These are phyloP conservation scores for Halcyon badia DNA, from an alignment of 2,797 vertebrate species.

Conservation along the genomic window DNA sequence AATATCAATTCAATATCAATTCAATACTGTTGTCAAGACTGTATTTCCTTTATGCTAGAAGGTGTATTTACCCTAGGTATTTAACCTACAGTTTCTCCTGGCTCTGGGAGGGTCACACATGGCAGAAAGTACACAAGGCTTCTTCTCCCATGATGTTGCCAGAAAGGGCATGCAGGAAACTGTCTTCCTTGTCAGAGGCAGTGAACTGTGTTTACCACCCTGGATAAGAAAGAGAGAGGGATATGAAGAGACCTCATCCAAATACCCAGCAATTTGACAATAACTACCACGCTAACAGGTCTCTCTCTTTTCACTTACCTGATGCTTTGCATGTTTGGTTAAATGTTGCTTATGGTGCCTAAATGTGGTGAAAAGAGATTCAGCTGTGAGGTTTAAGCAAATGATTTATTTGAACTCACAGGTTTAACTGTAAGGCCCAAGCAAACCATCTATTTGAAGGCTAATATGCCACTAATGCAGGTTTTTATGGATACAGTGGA, in stretches of 20 bases:
- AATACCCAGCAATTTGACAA: neutral
- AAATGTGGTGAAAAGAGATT: neutral
- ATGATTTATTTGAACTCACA: too few relatives aligned
- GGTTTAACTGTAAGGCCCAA: too few relatives aligned
- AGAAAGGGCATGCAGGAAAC: neutral
- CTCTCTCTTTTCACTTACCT: neutral
- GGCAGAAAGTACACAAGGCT: neutral
- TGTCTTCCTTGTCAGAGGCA: neutral
- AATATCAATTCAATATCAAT: neutral
- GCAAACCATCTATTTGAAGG: too few relatives aligned
- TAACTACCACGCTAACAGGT: neutral
- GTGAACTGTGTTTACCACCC: neutral
- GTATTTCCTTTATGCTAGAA: neutral
- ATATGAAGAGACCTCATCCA: neutral
- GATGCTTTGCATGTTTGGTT: neutral
- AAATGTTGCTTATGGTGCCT: neutral
- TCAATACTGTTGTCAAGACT: neutral
- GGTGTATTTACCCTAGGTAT: neutral
- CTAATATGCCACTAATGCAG: too few relatives aligned
- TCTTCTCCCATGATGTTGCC: neutral
- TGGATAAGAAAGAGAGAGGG: neutral
- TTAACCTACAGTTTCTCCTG: neutral
- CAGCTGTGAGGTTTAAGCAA: too few relatives aligned
- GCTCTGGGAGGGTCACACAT: neutral
- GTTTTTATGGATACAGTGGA: too few relatives aligned